A percentile compares a stretch with the other conserved stretches of the same genome.
Conservation (phyloP, 2,888 invertebrate genomes). For the Zeuzera pyrina region DNA sequence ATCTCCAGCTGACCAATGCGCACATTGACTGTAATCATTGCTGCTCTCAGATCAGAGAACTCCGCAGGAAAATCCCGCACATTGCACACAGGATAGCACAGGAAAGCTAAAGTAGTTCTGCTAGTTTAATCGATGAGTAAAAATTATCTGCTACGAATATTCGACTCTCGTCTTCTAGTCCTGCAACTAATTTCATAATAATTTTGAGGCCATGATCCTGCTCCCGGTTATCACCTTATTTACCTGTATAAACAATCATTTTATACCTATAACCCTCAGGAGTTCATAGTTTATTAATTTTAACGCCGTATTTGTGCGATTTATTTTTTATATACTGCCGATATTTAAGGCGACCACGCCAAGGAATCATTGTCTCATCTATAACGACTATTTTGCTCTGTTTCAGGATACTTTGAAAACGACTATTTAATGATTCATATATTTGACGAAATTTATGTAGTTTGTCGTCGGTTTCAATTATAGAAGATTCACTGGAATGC, state of each 20-base stretch:
- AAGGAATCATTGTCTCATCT: constrained; percentile 30
- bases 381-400: constrained; percentile 24
- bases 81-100: too few relatives aligned
- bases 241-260: constrained; percentile 19
- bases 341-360: constrained; percentile 25
- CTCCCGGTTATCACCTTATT: constrained; percentile 10
- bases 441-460: constrained; percentile 15
- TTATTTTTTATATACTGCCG: constrained; percentile 29
- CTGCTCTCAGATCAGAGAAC: too few relatives aligned
- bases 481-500: constrained; percentile 21
- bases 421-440: constrained; percentile 7
- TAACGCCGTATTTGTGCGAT: constrained; percentile 26
- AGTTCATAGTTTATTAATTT: constrained; percentile 29
- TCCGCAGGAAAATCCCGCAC: too few relatives aligned
- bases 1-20: too few relatives aligned
- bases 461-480: constrained; percentile 9
- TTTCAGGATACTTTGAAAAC: constrained; percentile 15
- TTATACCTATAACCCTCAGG: constrained; percentile 21
- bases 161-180: constrained; percentile 16
- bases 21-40: too few relatives aligned
- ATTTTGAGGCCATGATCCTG: constrained; percentile 7
- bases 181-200: constrained; percentile 11
- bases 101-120: constrained; percentile 18
- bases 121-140: constrained; percentile 21
- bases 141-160: constrained; percentile 25